Percentiles rank a stretch among this genome's conserved stretches.
Evolutionary conservation across 2,797 vertebrate genomes (phyloP).

Genomic region (Sebastes nivosus): DNA sequence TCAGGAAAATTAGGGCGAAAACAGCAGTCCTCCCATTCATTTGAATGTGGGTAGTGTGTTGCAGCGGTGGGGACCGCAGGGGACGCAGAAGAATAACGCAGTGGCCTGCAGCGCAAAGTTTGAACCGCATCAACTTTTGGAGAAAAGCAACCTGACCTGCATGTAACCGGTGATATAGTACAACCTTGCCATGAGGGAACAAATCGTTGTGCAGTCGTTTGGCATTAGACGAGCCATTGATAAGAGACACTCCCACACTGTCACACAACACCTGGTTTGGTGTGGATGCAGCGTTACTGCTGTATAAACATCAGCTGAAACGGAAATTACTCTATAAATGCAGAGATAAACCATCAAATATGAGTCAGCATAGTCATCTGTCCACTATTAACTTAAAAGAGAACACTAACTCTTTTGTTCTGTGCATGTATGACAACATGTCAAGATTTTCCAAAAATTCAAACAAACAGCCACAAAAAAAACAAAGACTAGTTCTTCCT

Average conservation of each 20-base stretch:
- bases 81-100: no score
- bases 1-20: no score
- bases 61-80: no score
- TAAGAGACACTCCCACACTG: neutral
- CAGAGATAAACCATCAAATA: neutral
- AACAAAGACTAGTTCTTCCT: constrained; percentile 1
- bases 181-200: neutral
- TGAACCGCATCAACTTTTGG: neutral
- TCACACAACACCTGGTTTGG: neutral
- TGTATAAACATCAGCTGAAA: constrained; percentile 5
- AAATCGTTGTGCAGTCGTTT: neutral
- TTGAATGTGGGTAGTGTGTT: no score
- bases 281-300: neutral
- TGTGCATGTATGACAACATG: neutral
- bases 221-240: rapidly evolving
- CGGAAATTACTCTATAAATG: neutral
- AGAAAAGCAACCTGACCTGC: no score
- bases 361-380: neutral
- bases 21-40: no score
- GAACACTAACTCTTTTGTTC: neutral
- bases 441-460: neutral
- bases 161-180: neutral
- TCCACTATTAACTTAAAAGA: neutral
- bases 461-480: constrained; percentile 19
- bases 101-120: no score